Evolutionary conservation across 2,113 vertebrate species (phyloP), one percentile per base, ranked within the genome.

Genomic region (Oryzias melastigma): DNA sequence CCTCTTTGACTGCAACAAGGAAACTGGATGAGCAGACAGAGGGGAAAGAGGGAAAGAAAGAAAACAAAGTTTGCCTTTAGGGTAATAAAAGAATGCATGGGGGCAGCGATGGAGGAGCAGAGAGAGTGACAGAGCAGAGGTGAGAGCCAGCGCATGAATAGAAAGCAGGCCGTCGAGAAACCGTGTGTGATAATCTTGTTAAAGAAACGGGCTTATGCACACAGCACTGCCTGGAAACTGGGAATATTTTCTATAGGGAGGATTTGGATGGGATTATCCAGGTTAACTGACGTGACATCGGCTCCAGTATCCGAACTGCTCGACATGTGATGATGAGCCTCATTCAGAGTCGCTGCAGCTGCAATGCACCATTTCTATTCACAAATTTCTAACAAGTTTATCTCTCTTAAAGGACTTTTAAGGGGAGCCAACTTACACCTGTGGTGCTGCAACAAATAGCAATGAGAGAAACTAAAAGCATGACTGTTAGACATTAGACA

Each of bases 201-300:
- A 77, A 84, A 82, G 66, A 87, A 87, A 87, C 84, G 67, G 77
- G 78, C 78, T 83, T 85, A 87, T 49, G 71, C 65, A 65, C 65
- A 50, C 56, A 58, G 75, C 73, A 71, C 76, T 80, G 77, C 82
- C 73, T 73, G 82, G 84, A 83, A 84, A 86, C 79, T 1, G 46
- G 60, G 84, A 83, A 83, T 85, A 85, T 87, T 89, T 85, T 82
- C 70, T 78, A 71, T 72, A 51, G 62, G 52, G 56, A 55, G 73
- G 87, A 87, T 87, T 85, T 85, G 75, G 68, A 77, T 73, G 54
- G 81, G 86, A 85, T 87, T 87, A 86, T 69, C 77, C 78, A 75
- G 80, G 88, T 86, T 90, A 87, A 88, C 87, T 58, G 49, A 86
- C 80, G 66, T 86, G 86, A 84, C 86, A 82, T 85, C 69, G 17